Evolutionary conservation across 2,113 vertebrate genomes (phyloP).

Genomic region (Notechis scutatus): DNA sequence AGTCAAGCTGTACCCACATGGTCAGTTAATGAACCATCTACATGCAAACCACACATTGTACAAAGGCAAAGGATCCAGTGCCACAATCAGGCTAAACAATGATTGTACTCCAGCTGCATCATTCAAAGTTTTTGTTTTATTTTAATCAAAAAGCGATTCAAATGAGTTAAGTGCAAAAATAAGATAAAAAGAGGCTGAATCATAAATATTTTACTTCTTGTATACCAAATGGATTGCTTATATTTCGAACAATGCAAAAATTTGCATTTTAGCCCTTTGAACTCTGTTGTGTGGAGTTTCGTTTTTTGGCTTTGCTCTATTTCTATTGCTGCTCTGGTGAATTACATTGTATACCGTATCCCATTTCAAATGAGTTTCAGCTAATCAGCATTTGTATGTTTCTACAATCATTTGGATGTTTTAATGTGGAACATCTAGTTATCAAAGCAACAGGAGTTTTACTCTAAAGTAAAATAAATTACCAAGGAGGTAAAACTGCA

Average conservation of each 20-base stretch:
- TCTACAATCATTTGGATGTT: background rate
- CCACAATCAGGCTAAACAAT: constrained; percentile 1
- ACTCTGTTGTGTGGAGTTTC: background rate
- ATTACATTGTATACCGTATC: background rate
- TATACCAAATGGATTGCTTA: background rate
- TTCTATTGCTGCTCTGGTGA: background rate
- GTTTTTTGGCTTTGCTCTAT: background rate
- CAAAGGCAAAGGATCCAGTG: background rate
- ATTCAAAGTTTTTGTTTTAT: constrained; percentile 15
- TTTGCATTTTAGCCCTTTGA: background rate
- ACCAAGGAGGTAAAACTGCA: background rate
- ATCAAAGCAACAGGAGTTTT: background rate
- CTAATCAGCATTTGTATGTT: background rate
- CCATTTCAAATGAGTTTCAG: background rate
- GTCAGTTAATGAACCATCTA: background rate
- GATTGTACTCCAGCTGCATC: constrained; percentile 28
- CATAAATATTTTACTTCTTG: background rate
- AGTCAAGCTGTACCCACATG: background rate
- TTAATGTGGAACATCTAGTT: background rate
- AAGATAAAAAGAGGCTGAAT: background rate
- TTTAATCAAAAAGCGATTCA: constrained; percentile 30
- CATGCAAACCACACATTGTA: constrained; percentile 1
- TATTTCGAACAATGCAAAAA: background rate
- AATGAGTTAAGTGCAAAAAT: background rate
- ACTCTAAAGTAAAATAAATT: background rate